Percentiles rank a stretch among this genome's conserved stretches.
phyloP scores from a whole-genome alignment of 2,797 vertebrate species.

The Gallirallus australis region DNA sequence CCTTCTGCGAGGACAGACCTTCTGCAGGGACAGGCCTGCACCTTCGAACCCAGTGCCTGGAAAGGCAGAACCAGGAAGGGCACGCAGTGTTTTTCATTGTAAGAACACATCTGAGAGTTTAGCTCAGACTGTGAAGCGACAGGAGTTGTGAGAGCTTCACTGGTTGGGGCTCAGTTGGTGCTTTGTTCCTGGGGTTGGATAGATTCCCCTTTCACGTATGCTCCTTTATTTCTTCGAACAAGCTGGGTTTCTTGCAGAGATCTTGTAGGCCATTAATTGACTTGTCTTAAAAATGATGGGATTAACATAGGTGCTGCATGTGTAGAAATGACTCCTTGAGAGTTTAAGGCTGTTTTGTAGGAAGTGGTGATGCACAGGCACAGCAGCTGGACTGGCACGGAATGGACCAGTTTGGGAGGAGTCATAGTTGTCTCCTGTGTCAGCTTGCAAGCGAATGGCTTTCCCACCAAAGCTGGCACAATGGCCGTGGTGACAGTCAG shows the following conservation, averaged over 20 bases:
- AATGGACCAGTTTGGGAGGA: neutral
- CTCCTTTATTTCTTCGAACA: neutral
- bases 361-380: neutral
- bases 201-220: neutral
- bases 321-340: neutral
- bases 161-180: neutral
- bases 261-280: neutral
- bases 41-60: fast-evolving
- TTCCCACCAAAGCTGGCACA: conserved; percentile 33
- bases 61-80: neutral
- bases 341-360: neutral
- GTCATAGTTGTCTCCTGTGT: conserved; percentile 15
- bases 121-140: neutral
- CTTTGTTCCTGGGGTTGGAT: neutral
- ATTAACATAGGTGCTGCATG: neutral
- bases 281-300: neutral
- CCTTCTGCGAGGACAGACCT: neutral
- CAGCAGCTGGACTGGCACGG: neutral
- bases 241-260: neutral
- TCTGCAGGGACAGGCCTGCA: neutral
- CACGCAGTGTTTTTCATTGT: neutral
- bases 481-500: neutral
- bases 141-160: neutral
- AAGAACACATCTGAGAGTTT: neutral
- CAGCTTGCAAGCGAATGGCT: neutral